Base-by-base conservation (phyloP, 2,113 vertebrate species). In the Apeltes quadracus region DNA sequence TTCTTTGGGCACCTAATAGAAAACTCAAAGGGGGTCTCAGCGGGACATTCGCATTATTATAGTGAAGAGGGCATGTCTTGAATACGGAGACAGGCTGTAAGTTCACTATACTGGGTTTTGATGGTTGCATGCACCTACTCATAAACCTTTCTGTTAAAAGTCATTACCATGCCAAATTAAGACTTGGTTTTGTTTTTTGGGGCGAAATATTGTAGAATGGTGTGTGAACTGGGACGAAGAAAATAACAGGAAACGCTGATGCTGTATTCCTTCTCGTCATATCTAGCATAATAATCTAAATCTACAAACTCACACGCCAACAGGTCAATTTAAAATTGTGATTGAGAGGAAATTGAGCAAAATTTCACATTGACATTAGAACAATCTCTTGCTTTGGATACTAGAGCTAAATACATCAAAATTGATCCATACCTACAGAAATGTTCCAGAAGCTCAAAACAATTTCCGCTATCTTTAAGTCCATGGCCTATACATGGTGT, bases 191-290 rank as follows among this genome's bases (percentile, higher is more conserved):
- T 23, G 10, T 70, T 61, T 82, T 39, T 69, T 27, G 15, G 4
- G 74, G 54, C 56, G 16, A 74, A 80, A 66, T 65, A 29, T 36
- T 69, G 61, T 38, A 34, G 29, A 69, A 2, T 64, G 57, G 23
- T 53, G 34, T 62, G 23, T 55, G 39, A 32, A 20, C 58, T 61
- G 32, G 72, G 64, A 78, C 50, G 56, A 5, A 32, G 5, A 1
- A 32, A 32, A 34, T 34, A 34, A 34, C 32, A 44, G n/a, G 5
- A 36, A 54, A 34, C 32, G 32, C 32, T 34, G 32, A 6, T 34
- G 32, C 5, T 34, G 32, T 34, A 23, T 22, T 34, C 25, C 56
- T 53, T 25, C 38, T 46, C 25, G 39, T 34, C 20, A 15, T 11
- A 10, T 10, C 44, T 5, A 39, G 22, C 43, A 64, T 5, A 64